Conservation (phyloP, 2,113 vertebrate species). For the Stegastes partitus region DNA sequence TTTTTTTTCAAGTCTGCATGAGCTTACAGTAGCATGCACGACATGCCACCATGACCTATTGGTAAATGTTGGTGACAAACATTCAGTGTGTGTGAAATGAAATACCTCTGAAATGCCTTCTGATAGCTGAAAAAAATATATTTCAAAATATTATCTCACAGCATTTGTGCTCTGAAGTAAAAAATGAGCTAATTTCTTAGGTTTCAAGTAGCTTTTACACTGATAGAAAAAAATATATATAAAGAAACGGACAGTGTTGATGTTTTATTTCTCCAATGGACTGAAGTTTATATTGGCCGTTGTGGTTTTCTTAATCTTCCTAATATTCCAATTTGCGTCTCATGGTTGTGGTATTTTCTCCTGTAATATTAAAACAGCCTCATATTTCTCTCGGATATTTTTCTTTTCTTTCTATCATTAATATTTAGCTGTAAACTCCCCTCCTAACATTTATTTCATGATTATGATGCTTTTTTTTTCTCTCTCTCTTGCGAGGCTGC, state of each 20-base stretch:
- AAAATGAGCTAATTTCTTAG: conserved; percentile 51
- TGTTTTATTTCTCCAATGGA: too few relatives aligned
- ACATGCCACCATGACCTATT: conserved; percentile 83
- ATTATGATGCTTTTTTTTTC: conserved; percentile 59
- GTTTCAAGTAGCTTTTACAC: conserved; percentile 29
- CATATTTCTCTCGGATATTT: conserved; percentile 23
- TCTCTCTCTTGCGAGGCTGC: conserved; percentile 53
- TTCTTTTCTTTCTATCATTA: conserved; percentile 31
- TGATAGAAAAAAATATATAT: conserved; percentile 39
- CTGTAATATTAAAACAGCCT: conserved; percentile 46
- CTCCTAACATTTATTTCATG: conserved; percentile 39
- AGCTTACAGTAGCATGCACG: conserved; percentile 80
- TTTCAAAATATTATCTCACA: conserved; percentile 86
- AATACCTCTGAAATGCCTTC: conserved; percentile 89
- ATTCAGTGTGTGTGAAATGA: conserved; percentile 87
- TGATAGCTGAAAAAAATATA: conserved; percentile 89
- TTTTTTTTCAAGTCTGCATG: conserved; percentile 55
- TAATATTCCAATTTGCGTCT: background rate
- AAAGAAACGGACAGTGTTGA: conserved; percentile 38
- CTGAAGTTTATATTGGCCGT: conserved; percentile 6
- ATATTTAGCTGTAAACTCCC: conserved; percentile 42
- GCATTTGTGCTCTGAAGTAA: conserved; percentile 69
- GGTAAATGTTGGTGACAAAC: conserved; percentile 82
- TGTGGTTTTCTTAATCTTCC: background rate
- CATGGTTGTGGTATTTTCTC: background rate